These are phyloP conservation scores for Podarcis cretensis DNA, from an alignment of 2,113 vertebrate species.

Conservation along the genomic window DNA sequence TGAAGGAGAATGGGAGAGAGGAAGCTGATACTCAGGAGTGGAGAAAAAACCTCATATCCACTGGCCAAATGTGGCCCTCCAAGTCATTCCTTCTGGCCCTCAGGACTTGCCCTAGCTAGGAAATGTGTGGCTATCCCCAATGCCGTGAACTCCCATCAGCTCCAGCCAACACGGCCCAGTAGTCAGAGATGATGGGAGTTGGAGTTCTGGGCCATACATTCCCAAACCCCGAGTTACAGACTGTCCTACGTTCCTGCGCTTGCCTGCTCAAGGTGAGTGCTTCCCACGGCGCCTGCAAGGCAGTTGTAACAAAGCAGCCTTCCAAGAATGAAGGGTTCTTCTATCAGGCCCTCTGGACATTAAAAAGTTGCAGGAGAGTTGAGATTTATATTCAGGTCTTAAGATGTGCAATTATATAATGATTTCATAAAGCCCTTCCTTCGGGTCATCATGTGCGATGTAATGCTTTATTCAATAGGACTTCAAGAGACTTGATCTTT, in stretches of 20 bases:
- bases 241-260: not conserved
- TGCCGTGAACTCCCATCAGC: too few species aligned
- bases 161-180: too few species aligned
- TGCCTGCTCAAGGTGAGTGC: not conserved
- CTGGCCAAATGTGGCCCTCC: too few species aligned
- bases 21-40: too few species aligned
- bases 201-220: too few species aligned
- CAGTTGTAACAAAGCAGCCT: not conserved
- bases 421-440: not conserved
- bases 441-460: not conserved
- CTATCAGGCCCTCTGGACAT: not conserved
- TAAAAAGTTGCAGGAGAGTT: slow-evolving; percentile 4
- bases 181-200: too few species aligned
- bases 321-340: not conserved
- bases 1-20: too few species aligned
- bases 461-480: slow-evolving; percentile 18
- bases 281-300: not conserved
- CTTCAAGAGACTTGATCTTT: not conserved
- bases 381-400: not conserved
- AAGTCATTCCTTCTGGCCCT: too few species aligned
- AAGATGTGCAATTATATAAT: slow-evolving; percentile 8
- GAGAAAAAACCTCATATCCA: too few species aligned
- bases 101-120: too few species aligned
- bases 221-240: not conserved
- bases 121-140: too few species aligned